Percentiles rank a stretch among this genome's conserved stretches.
These are phyloP conservation scores for Orestias chungarensis DNA, from an alignment of 2,797 vertebrate species.

Conservation along the genomic window DNA sequence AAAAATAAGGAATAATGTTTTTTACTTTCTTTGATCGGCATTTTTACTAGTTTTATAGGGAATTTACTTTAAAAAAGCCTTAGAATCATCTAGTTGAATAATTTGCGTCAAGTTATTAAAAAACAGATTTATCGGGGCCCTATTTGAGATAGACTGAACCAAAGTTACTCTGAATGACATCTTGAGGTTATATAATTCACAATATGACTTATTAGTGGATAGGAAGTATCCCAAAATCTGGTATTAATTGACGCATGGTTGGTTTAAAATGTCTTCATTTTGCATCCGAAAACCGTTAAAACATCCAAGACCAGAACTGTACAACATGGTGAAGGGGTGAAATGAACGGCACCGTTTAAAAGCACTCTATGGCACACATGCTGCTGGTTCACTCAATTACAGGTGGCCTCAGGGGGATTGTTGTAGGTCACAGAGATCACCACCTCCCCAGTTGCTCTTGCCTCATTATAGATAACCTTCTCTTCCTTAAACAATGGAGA, in stretches of 20 bases:
- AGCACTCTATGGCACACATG: slow-evolving; percentile 43
- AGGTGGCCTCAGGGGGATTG: slow-evolving; percentile 50
- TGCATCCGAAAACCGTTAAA: background rate
- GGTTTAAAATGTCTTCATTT: background rate
- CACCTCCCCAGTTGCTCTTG: slow-evolving; percentile 54
- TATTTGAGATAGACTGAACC: too few relatives aligned
- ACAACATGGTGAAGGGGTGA: background rate
- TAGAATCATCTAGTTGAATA: too few relatives aligned
- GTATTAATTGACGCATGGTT: background rate
- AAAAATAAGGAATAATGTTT: too few relatives aligned
- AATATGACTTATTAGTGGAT: too few relatives aligned
- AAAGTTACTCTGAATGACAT: too few relatives aligned
- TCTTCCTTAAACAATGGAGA: slow-evolving; percentile 58
- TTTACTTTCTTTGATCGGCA: too few relatives aligned
- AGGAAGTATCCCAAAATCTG: background rate
- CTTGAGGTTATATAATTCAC: too few relatives aligned
- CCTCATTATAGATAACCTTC: slow-evolving; percentile 64
- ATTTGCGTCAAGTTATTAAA: too few relatives aligned
- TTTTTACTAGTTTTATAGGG: too few relatives aligned
- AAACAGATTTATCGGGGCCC: too few relatives aligned
- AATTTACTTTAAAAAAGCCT: too few relatives aligned
- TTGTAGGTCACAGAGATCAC: slow-evolving; percentile 49
- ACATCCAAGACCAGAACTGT: background rate
- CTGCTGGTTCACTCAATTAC: slow-evolving; percentile 41
- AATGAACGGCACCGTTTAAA: background rate